Conservation (phyloP, 64 coral and sea anemone species). For the Montipora cactus region DNA sequence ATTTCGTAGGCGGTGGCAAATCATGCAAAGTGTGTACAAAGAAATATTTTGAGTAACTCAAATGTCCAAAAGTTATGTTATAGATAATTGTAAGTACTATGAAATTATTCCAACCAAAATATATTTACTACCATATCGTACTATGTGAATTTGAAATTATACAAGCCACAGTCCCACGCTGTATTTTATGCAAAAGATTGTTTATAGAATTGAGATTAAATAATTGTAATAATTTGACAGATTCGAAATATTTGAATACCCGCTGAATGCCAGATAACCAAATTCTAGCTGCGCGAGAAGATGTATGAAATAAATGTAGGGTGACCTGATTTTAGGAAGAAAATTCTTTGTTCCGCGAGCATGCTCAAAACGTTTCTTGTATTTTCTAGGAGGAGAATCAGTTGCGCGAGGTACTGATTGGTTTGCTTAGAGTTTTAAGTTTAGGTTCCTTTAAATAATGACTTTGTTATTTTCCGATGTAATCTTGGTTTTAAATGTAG, state of each 20-base stretch:
- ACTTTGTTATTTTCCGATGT: too few relatives aligned
- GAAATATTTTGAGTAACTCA: neutral
- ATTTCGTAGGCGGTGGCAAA: neutral
- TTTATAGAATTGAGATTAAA: slow-evolving; percentile 10
- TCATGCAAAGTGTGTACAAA: slow-evolving; percentile 1
- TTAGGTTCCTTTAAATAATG: neutral
- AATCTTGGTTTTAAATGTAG: too few relatives aligned
- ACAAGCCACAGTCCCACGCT: neutral
- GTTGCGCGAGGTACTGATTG: neutral
- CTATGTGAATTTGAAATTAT: slow-evolving; percentile 26
- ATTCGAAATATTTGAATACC: neutral
- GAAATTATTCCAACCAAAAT: slow-evolving; percentile 1
- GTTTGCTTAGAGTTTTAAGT: neutral
- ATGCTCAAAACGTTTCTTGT: neutral
- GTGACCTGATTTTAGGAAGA: neutral
- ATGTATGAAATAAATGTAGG: neutral
- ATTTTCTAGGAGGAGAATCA: neutral
- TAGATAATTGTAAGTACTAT: neutral
- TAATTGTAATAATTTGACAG: neutral
- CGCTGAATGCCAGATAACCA: neutral
- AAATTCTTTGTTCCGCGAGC: neutral
- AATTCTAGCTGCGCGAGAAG: neutral
- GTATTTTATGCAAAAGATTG: slow-evolving; percentile 33
- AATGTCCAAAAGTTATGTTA: neutral
- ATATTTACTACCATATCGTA: neutral